Evolutionary conservation across 2,888 invertebrate genomes (phyloP), one percentile per base, ranked within the genome.

Genomic region (Pseudoips prasinana): DNA sequence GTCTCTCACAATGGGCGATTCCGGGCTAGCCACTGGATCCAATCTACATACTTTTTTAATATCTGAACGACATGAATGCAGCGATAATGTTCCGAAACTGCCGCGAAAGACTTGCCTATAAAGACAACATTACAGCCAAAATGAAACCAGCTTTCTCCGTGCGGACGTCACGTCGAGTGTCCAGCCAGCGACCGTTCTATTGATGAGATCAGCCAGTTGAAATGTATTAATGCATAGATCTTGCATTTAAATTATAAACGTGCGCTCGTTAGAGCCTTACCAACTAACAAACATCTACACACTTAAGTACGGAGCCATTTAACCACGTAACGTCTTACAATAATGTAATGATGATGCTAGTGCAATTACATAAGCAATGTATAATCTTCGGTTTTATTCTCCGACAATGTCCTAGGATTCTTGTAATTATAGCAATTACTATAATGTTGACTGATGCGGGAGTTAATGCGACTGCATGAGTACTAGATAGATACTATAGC

Each of bases 131-230:
- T 49, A 58, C 50, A 47, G 56, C 37, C 45, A 52, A n/a, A 50
- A 60, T 51, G 58, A 61, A 64, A 61, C 64, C 61, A 65, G 65
- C 66, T 73, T 69, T 67, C 66, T 63, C 63, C 52, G 33, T 41
- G 51, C 43, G 46, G 52, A 53, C 36, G 55, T 49, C 47, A 47
- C 36, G 55, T 49, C 47, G 46, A 31, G 35, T 25, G 41, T 33
- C 32, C 39, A 44, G 44, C 32, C 39, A 40, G 42, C 39, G 46
- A 45, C 51, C 47, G 39, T 47, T 32, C 54, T 49, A 61, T 62
- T 62, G 64, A 65, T 58, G 60, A 59, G 57, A 61, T 54, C 45
- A 58, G 34, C 37, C 46, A 44, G 59, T 60, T 68, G 60, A 42
- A 41, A 60, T 60, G 60, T 63, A 57, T 57, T 56, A 63, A 60